A percentile compares a stretch with the other conserved stretches of the same genome.
Conservation (phyloP, 2,888 invertebrate genomes). For the Drosophila cognata region DNA sequence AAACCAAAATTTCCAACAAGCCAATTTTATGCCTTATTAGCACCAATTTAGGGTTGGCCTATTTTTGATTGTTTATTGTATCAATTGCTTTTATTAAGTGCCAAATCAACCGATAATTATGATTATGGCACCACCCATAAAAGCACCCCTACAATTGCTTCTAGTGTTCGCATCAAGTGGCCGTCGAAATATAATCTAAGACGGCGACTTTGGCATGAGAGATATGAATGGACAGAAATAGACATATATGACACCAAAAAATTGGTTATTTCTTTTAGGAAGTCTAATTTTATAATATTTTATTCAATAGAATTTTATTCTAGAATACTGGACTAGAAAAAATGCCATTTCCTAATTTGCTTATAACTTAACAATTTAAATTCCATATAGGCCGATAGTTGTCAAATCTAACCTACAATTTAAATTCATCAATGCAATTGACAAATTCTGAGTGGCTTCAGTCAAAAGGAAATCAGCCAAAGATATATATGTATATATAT, state of each 20-base stretch:
- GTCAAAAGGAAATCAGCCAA: constrained; percentile 44
- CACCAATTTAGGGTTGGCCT: constrained; percentile 27
- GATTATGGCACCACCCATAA: constrained; percentile 17
- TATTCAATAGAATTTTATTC: not conserved
- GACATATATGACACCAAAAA: constrained; percentile 13
- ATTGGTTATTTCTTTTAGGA: not conserved
- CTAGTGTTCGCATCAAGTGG: constrained; percentile 25
- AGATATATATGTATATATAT: not conserved
- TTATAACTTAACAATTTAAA: too few species aligned
- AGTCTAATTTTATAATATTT: not conserved
- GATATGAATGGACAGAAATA: constrained; percentile 28
- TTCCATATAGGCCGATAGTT: too few species aligned
- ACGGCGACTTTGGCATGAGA: constrained; percentile 22
- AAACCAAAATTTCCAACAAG: constrained; percentile 15
- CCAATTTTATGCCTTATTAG: constrained; percentile 24
- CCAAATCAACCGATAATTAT: constrained; percentile 37
- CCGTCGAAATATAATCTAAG: constrained; percentile 30
- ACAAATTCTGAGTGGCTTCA: not conserved
- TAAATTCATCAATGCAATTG: constrained; percentile 13
- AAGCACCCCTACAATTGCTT: constrained; percentile 22
- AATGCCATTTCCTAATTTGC: too few species aligned
- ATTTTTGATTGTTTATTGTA: constrained; percentile 39
- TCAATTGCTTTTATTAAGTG: constrained; percentile 36
- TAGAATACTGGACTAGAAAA: too few species aligned
- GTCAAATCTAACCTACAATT: too few species aligned